Base-by-base conservation (phyloP, 2,113 vertebrate species). In the Pedionomus torquatus region DNA sequence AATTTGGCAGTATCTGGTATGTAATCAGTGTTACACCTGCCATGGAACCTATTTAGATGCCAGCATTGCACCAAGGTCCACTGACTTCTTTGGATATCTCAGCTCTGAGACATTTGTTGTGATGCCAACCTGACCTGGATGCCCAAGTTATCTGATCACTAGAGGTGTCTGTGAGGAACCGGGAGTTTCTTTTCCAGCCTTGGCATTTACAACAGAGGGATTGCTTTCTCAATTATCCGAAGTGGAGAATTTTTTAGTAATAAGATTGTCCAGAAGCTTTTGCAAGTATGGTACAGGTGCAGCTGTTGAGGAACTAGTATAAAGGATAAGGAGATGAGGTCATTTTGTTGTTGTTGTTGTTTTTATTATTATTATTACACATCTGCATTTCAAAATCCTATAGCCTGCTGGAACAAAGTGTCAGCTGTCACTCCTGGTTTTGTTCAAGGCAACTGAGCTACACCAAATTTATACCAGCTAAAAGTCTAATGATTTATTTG, bases 91-190 rank as follows among this genome's bases (percentile, higher is more conserved):
- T 6, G 3, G 28, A 24, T 75, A 3, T n/a, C 83, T 61, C 77
- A 0, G 0, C 33, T 69, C 13, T 2, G 2, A 33, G 44, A 31
- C 15, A 0, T 61, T 65, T 85, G 83, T 91, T 0, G 0, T 65
- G 57, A 16, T 88, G 89, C 76, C 89, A 84, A 0, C 76, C 46
- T 30, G 63, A 80, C 68, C 72, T 51, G 83, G 51, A 14, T 89
- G 84, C 66, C 80, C 26, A 12, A 7, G 46, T 90, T 70, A 85
- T 54, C 90, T 71, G 72, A 87, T 95, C 46, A 14, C 46, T 70
- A 91, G 31, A 70, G 49, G 43, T 71, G 65, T 60, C 77, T 10
- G 1, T 26, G 76, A 89, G 68, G 86, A 95, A 20, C 26, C 2
- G 2, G 37, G 52, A 69, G 61, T 58, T 30, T 93, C 72, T 74